These are phyloP conservation scores for Macropodus opercularis DNA, from an alignment of 2,797 vertebrate genomes.

Conservation along the genomic window DNA sequence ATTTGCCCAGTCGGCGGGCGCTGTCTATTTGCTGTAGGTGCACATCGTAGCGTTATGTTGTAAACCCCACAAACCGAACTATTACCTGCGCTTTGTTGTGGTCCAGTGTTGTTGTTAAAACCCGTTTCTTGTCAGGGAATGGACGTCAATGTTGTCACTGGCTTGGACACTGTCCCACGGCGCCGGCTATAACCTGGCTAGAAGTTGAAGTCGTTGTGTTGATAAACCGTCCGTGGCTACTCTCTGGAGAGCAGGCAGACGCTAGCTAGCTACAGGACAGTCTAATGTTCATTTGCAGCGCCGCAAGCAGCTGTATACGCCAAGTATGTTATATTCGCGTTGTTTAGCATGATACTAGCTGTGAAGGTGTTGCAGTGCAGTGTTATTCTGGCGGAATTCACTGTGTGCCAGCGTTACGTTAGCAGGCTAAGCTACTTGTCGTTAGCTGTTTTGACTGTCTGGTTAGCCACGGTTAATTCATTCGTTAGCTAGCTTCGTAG, in stretches of 20 bases:
- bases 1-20: slow-evolving; percentile 26
- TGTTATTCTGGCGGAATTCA: slow-evolving; percentile 7
- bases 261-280: slow-evolving; percentile 27
- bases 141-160: slow-evolving; percentile 12
- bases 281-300: neutral
- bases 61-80: neutral
- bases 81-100: neutral
- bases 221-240: slow-evolving; percentile 59
- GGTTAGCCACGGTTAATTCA: slow-evolving; percentile 53
- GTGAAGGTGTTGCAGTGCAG: neutral
- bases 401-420: slow-evolving; percentile 52
- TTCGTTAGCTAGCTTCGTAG: slow-evolving; percentile 31
- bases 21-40: slow-evolving; percentile 69
- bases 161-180: slow-evolving; percentile 1
- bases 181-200: slow-evolving; percentile 46
- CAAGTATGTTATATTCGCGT: too few relatives aligned
- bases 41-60: slow-evolving; percentile 17
- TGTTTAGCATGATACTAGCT: neutral
- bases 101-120: neutral
- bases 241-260: slow-evolving; percentile 46
- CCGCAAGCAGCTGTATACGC: neutral
- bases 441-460: slow-evolving; percentile 51
- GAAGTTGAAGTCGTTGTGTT: slow-evolving; percentile 64
- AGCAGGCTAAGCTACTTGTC: slow-evolving; percentile 53
- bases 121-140: too few relatives aligned